These are phyloP conservation scores for Pitangus sulphuratus DNA, from an alignment of 2,797 vertebrate genomes.

Conservation along the genomic window DNA sequence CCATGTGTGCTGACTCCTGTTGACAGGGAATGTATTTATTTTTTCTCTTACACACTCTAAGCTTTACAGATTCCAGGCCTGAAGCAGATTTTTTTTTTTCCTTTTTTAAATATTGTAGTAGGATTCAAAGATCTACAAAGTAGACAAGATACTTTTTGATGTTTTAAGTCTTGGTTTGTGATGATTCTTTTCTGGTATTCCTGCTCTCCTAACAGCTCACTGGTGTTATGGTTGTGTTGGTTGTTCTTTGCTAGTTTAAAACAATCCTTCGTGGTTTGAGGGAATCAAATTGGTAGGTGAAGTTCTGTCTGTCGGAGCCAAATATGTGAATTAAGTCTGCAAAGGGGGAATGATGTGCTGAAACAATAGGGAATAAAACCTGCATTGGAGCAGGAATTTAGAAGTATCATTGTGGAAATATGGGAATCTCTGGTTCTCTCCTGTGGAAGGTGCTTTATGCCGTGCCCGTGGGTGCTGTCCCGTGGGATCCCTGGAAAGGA, in stretches of 20 bases:
- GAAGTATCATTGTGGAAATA: not conserved
- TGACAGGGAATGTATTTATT: not conserved
- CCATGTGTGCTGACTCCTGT: not conserved
- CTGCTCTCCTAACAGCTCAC: not conserved
- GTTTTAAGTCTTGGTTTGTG: not conserved
- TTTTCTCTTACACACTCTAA: not conserved
- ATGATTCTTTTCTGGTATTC: not conserved
- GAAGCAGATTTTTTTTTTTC: not conserved
- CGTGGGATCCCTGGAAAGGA: accelerated
- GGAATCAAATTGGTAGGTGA: not conserved
- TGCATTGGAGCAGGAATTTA: not conserved
- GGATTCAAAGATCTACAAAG: not conserved
- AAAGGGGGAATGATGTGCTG: not conserved
- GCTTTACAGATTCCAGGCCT: not conserved
- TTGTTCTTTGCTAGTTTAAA: not conserved
- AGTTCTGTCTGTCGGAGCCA: not conserved
- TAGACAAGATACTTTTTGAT: not conserved
- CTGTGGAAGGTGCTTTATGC: not conserved
- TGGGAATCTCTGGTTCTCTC: not conserved
- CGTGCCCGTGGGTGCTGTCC: accelerated
- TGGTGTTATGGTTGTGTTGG: not conserved
- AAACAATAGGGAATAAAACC: not conserved
- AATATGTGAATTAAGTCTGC: not conserved
- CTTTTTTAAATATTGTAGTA: not conserved
- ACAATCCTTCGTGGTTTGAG: not conserved